Percentiles rank a stretch among this genome's conserved stretches.
phyloP scores from a whole-genome alignment of 2,797 vertebrate species.

The Hemitrygon akajei region DNA sequence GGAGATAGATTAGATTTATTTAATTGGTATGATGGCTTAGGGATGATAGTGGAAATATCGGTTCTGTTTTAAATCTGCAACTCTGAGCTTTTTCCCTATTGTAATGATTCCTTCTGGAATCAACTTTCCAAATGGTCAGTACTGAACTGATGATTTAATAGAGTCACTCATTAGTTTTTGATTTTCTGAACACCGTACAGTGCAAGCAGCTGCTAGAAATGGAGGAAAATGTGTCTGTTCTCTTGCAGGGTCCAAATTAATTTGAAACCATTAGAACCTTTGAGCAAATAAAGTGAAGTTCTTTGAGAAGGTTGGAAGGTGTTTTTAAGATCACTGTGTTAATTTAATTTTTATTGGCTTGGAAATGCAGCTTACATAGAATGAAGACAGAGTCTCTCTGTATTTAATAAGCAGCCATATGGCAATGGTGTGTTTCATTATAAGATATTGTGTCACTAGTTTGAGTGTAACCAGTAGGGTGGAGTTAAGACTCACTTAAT shows the following conservation, averaged over 20 bases:
- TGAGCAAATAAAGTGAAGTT: slow-evolving; percentile 23
- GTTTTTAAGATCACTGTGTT: slow-evolving; percentile 13
- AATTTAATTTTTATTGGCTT: slow-evolving; percentile 32
- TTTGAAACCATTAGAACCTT: slow-evolving; percentile 30
- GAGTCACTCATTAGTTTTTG: neutral
- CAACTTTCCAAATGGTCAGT: neutral
- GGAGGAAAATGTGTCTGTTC: neutral
- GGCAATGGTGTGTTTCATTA: slow-evolving; percentile 22
- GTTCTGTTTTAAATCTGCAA: neutral
- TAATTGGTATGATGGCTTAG: neutral
- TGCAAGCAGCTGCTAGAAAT: neutral
- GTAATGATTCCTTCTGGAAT: neutral
- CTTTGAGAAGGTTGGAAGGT: slow-evolving; percentile 14
- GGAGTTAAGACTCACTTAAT: slow-evolving; percentile 21
- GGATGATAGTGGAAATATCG: neutral
- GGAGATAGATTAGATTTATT: neutral
- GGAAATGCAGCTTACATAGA: slow-evolving; percentile 11
- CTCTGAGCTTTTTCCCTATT: neutral
- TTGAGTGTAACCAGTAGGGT: slow-evolving; percentile 31
- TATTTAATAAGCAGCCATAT: slow-evolving; percentile 31
- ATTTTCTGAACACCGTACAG: neutral
- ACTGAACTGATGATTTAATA: neutral
- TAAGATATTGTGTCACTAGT: slow-evolving; percentile 30
- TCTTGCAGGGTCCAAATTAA: slow-evolving; percentile 22
- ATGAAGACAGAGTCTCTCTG: slow-evolving; percentile 21